A percentile compares a stretch with the other conserved stretches of the same genome.
Conservation (phyloP, 1,140 invertebrate species). For the Ylistrum balloti region DNA sequence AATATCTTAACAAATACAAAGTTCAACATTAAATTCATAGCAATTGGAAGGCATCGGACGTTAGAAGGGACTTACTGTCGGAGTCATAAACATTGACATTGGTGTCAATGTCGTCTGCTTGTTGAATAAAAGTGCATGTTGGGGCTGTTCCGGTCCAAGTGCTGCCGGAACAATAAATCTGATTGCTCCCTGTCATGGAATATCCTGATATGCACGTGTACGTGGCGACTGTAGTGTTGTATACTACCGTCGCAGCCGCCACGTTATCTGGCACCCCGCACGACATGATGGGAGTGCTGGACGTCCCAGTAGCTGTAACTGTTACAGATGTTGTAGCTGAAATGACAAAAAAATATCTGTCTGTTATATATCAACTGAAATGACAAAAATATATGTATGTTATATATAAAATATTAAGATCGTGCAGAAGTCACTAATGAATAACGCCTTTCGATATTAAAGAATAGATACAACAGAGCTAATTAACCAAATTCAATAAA, state of each 20-base stretch:
- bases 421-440: no score
- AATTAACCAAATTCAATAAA: no score
- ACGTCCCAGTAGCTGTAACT: no score
- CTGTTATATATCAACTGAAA: no score
- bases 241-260: not conserved
- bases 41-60: no score
- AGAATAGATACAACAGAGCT: no score
- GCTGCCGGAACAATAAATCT: not conserved
- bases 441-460: no score
- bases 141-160: not conserved
- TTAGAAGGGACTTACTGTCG: not conserved
- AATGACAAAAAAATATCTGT: not conserved
- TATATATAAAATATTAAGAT: no score
- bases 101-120: slow-evolving; percentile 16
- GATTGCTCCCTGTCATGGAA: not conserved
- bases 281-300: not conserved
- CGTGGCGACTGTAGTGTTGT: not conserved
- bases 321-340: not conserved
- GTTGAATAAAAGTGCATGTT: not conserved
- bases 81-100: not conserved
- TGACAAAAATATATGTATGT: no score
- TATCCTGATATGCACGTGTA: not conserved
- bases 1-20: no score
- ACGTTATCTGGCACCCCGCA: not conserved
- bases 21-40: no score